Base-by-base conservation (phyloP, 1,140 invertebrate genomes). In the Charaxes varanes region DNA sequence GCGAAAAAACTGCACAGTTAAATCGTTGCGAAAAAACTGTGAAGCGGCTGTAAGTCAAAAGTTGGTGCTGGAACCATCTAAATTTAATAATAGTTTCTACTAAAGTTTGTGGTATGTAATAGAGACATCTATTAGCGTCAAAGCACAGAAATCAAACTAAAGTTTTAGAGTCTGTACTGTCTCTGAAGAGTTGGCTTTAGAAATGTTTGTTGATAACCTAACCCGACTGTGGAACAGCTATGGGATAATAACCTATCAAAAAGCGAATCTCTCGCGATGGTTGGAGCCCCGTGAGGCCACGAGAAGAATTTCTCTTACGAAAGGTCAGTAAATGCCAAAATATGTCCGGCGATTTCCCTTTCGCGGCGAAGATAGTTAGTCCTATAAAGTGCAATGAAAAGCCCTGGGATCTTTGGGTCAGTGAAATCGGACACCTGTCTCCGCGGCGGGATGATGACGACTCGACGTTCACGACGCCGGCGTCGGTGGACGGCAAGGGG, bases 181-280 rank as follows among this genome's bases (percentile, higher is more conserved):
- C n/a, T n/a, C n/a, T n/a, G n/a, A n/a, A n/a, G n/a, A n/a, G n/a
- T n/a, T n/a, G n/a, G n/a, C n/a, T n/a, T n/a, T n/a, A n/a, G n/a
- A n/a, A n/a, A n/a, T n/a, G n/a, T n/a, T n/a, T n/a, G n/a, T n/a
- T n/a, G n/a, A n/a, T n/a, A n/a, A n/a, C n/a, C n/a, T n/a, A n/a
- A n/a, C 54, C 31, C 55, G 36, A 62, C 49, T 43, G 50, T 42
- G 40, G 49, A 47, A 60, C 60, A 81, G 62, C 72, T 61, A 81
- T 83, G 78, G 80, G 79, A 82, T 84, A 83, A 85, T 85, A 85
- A 85, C 82, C 80, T 85, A 78, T 63, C 64, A 64, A 50, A 35
- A 55, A 61, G 56, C 57, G 63, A 77, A 63, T 55, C 50, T 59
- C 47, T 56, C 61, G 62, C 57, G 48, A 79, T 80, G 76, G 66